Base-by-base conservation (phyloP, 2,113 vertebrate species). In the Plecturocebus donacophilus region DNA sequence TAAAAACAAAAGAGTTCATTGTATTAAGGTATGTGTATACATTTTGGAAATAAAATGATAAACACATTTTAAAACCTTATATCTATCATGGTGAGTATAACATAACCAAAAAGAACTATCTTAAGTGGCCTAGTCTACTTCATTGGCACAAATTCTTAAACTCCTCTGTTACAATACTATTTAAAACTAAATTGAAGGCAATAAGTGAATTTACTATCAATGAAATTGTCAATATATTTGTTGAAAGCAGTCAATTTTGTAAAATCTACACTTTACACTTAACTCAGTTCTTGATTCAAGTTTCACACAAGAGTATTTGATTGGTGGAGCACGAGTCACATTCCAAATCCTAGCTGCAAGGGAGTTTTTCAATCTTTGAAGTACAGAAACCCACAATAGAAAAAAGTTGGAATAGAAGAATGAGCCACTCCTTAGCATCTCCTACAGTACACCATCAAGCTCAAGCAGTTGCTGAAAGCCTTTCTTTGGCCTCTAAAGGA, bases 101-200 rank as follows among this genome's bases (percentile, higher is more conserved):
- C 76, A 94, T 7, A 56, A 95, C 40, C 91, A 89, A 98, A 92
- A 95, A 83, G 93, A 97, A 49, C 81, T 95, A 76, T 3, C 6
- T 11, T 77, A 95, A 2, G 1, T 98, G 96, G 97, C 71, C 97
- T 97, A 98, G 83, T 95, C 95, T 93, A 80, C 95, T 91, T 95
- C 83, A 81, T 77, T 96, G 89, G 20, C 97, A 70, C 79, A 75
- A 83, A 87, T 98, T 91, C 95, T 94, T 38, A 92, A 56, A 52
- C 35, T 96, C 27, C 20, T 97, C 66, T 93, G 71, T 95, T 97
- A 97, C 90, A 97, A 91, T 54, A 92, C 98, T 98, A 91, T 97
- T 98, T 93, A 96, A 91, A 94, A 71, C 9, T 81, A 91, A 54
- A 94, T 77, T 70, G 6, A 95, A 83, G 52, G 9, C 25, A 97